These are phyloP conservation scores for Ctenodactylus gundi DNA, from an alignment of 2,113 vertebrate genomes.

Conservation along the genomic window DNA sequence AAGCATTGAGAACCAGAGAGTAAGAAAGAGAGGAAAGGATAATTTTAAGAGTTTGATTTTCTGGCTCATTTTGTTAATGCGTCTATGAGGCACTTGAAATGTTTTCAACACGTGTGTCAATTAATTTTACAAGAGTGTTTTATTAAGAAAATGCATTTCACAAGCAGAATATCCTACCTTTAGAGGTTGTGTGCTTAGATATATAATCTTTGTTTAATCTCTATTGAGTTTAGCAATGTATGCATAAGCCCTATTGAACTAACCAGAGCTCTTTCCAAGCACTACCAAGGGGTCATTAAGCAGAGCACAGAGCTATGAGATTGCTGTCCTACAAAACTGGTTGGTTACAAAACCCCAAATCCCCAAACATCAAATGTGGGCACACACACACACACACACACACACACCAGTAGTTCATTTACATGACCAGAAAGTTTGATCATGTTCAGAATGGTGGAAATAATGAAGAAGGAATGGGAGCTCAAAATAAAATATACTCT, in stretches of 20 bases:
- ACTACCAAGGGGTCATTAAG: neutral
- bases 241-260: neutral
- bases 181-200: neutral
- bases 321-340: neutral
- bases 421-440: neutral
- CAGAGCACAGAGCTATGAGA: neutral
- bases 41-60: neutral
- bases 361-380: neutral
- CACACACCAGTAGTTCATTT: neutral
- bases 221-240: neutral
- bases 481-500: neutral
- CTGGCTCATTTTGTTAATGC: slow-evolving; percentile 5
- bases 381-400: neutral
- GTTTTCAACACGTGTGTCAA: slow-evolving; percentile 4
- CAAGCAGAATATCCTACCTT: neutral
- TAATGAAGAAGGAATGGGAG: neutral
- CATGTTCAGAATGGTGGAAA: neutral
- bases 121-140: neutral
- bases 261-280: neutral
- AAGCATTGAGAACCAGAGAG: neutral
- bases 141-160: neutral
- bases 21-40: neutral
- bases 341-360: neutral
- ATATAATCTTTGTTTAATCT: neutral
- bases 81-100: neutral